These are phyloP conservation scores for Melopsittacus undulatus DNA, from an alignment of 2,797 vertebrate genomes.

Conservation along the genomic window DNA sequence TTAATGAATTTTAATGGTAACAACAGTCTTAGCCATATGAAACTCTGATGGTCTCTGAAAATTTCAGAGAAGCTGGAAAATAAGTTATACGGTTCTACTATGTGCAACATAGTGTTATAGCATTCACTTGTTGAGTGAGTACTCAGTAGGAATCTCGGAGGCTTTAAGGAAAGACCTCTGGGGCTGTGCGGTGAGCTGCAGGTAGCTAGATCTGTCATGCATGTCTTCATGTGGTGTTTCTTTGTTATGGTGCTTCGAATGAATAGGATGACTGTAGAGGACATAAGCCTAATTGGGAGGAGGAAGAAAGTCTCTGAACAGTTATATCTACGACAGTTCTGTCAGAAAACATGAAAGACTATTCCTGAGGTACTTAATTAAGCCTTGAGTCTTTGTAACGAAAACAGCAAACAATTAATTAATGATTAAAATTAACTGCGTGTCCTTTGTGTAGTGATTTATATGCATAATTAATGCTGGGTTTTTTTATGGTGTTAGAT, in stretches of 20 bases:
- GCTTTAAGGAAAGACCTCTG: background rate
- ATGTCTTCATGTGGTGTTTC: background rate
- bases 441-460: conserved; percentile 62
- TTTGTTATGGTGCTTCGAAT: background rate
- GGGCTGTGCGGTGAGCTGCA: background rate
- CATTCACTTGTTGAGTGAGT: background rate
- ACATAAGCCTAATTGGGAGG: background rate
- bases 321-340: conserved; percentile 49
- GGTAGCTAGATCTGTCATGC: background rate
- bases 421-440: conserved; percentile 46
- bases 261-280: background rate
- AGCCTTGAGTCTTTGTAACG: background rate
- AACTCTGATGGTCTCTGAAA: background rate
- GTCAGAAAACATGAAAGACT: conserved; percentile 54
- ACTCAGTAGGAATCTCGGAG: background rate
- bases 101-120: background rate
- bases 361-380: conserved; percentile 70
- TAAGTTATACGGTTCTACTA: background rate
- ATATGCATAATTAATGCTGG: conserved; percentile 45
- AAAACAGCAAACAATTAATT: conserved; percentile 71
- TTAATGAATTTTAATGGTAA: background rate
- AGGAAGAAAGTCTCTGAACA: background rate
- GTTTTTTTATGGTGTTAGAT: conserved; percentile 13
- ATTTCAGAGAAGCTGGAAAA: background rate
- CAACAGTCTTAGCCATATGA: background rate